These are phyloP conservation scores for Nettapus auritus DNA, from an alignment of 2,113 vertebrate species.

Conservation along the genomic window DNA sequence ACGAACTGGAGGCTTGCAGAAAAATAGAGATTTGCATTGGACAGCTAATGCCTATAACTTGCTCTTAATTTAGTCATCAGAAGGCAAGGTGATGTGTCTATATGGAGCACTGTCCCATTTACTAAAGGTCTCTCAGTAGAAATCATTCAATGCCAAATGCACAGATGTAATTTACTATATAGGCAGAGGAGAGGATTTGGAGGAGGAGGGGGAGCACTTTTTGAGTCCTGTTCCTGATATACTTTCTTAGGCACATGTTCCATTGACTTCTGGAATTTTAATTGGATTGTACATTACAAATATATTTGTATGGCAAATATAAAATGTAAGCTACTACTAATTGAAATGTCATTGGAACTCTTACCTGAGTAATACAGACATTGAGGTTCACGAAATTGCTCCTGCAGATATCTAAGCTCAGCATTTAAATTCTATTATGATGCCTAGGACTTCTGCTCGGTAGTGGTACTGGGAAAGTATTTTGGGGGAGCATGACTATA, in stretches of 20 bases:
- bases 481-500: not conserved
- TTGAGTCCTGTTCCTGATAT: not conserved
- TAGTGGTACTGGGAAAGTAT: not conserved
- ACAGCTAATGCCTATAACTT: not conserved
- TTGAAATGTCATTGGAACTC: not conserved
- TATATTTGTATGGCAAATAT: not conserved
- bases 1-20: not conserved
- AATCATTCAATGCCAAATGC: not conserved
- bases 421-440: not conserved
- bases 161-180: not conserved
- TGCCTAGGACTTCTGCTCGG: not conserved
- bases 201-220: rapidly evolving
- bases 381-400: not conserved
- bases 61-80: not conserved
- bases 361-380: not conserved
- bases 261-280: not conserved
- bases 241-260: not conserved
- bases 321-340: not conserved
- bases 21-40: not conserved
- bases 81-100: not conserved
- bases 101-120: not conserved
- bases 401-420: not conserved
- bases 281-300: not conserved
- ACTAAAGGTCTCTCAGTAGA: not conserved
- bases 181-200: not conserved